A percentile compares a stretch with the other conserved stretches of the same genome.
Evolutionary conservation across 2,888 invertebrate genomes (phyloP).

Genomic region (Zygothrica quintamaculata): DNA sequence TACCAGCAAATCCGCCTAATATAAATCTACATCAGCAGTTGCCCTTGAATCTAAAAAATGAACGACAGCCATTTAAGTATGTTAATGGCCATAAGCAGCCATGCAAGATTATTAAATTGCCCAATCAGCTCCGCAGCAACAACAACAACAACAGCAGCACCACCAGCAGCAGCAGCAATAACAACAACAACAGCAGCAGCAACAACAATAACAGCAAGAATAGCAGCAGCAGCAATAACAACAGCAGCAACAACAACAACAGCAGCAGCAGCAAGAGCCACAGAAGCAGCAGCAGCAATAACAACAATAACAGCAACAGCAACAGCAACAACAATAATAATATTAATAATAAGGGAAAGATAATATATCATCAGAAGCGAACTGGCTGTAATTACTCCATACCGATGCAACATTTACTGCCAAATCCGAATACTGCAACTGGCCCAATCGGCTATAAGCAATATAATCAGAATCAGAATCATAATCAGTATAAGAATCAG

Average conservation of each 20-base stretch:
- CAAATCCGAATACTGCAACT: not conserved
- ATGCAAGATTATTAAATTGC: not conserved
- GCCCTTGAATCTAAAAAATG: not conserved
- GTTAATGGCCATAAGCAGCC: slow-evolving; percentile 18
- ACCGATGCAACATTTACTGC: not conserved
- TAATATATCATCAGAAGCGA: slow-evolving; percentile 1
- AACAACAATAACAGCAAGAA: too few relatives aligned
- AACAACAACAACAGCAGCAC: not conserved
- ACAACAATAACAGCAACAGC: too few relatives aligned
- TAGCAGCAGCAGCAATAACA: not conserved
- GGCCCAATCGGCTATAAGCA: not conserved
- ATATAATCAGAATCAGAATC: not conserved
- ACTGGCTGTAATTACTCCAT: not conserved
- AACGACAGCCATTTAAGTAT: not conserved
- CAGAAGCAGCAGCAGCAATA: not conserved
- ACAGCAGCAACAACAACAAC: too few relatives aligned
- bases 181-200: too few relatives aligned
- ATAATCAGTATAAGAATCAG: too few relatives aligned
- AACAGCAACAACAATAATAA: too few relatives aligned
- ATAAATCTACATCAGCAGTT: not conserved
- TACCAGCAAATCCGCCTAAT: not conserved
- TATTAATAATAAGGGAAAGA: too few relatives aligned
- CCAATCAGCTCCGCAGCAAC: not conserved
- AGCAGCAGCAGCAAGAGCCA: not conserved
- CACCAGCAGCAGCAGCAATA: not conserved